Conservation (phyloP, 2,888 invertebrate genomes). For the Oscheius sp. region DNA sequence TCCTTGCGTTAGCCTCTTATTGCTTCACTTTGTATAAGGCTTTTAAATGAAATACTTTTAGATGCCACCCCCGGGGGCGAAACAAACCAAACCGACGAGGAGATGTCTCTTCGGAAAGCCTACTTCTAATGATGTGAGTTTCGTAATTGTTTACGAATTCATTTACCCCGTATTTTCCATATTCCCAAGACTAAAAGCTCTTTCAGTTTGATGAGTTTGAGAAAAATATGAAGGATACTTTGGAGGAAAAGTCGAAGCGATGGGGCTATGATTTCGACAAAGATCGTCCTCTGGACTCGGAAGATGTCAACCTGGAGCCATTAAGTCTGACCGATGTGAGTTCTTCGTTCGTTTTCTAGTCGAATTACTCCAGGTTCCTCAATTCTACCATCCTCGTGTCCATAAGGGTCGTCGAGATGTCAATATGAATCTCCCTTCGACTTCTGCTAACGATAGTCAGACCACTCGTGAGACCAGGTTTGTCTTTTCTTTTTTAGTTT, state of each 20-base stretch:
- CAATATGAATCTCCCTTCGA: background rate
- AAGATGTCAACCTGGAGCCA: conserved; percentile 5
- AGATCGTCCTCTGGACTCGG: conserved; percentile 32
- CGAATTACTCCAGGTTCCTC: conserved; percentile 3
- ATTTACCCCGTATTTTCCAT: background rate
- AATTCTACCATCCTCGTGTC: conserved; percentile 10
- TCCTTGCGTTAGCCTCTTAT: too few species aligned
- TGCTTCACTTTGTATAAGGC: too few species aligned
- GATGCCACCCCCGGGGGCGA: background rate
- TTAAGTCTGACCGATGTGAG: background rate
- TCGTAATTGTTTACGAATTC: too few species aligned
- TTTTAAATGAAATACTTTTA: background rate
- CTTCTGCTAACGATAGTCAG: background rate
- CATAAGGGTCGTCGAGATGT: background rate
- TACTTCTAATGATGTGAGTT: background rate
- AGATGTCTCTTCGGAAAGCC: conserved; percentile 22
- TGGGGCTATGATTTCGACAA: conserved; percentile 46
- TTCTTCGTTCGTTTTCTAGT: background rate
- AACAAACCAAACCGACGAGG: background rate
- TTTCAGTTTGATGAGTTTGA: conserved; percentile 26
- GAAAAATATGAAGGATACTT: conserved; percentile 18
- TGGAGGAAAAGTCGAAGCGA: conserved; percentile 29
- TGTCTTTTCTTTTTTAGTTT: background rate
- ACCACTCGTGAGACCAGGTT: background rate
- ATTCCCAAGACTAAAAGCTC: background rate